phyloP scores from a whole-genome alignment of 2,888 invertebrate species.

The Xanthostigma xanthostigma region DNA sequence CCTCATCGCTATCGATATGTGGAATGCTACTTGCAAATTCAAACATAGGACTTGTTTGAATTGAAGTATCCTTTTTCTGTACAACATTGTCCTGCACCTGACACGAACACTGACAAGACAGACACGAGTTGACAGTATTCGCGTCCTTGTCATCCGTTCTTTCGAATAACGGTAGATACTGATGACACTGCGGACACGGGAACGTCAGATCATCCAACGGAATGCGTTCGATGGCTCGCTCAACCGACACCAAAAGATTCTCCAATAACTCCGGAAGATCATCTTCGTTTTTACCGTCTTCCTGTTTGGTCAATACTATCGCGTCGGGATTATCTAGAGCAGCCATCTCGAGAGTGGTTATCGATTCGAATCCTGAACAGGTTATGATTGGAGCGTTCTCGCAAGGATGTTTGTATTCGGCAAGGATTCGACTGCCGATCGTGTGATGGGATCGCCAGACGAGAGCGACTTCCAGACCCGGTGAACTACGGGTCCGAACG shows the following conservation, averaged over 20 bases:
- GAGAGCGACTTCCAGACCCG: conserved; percentile 22
- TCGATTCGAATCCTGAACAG: conserved; percentile 23
- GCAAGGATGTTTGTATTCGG: conserved; percentile 17
- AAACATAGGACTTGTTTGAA: conserved; percentile 40
- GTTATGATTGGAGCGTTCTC: conserved; percentile 21
- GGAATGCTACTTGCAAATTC: conserved; percentile 52
- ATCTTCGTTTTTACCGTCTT: conserved; percentile 23
- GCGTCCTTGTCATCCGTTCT: conserved; percentile 20
- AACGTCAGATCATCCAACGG: conserved; percentile 48
- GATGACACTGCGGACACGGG: conserved; percentile 36
- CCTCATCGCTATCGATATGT: conserved; percentile 59
- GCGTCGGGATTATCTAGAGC: conserved; percentile 19
- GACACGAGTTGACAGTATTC: conserved; percentile 9
- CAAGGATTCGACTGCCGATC: conserved; percentile 23
- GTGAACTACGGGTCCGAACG: conserved; percentile 26
- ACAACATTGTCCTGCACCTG: conserved; percentile 21
- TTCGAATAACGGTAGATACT: conserved; percentile 26
- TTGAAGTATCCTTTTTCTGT: conserved; percentile 28
- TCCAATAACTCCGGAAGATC: conserved; percentile 48
- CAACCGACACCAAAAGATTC: conserved; percentile 49
- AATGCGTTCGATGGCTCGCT: conserved; percentile 51
- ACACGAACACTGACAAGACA: conserved; percentile 27
- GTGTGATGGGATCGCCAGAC: conserved; percentile 22
- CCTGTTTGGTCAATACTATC: conserved; percentile 10
- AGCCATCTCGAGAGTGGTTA: conserved; percentile 23